Conservation (phyloP, 2,797 vertebrate species). For the Serranus cabrilla region DNA sequence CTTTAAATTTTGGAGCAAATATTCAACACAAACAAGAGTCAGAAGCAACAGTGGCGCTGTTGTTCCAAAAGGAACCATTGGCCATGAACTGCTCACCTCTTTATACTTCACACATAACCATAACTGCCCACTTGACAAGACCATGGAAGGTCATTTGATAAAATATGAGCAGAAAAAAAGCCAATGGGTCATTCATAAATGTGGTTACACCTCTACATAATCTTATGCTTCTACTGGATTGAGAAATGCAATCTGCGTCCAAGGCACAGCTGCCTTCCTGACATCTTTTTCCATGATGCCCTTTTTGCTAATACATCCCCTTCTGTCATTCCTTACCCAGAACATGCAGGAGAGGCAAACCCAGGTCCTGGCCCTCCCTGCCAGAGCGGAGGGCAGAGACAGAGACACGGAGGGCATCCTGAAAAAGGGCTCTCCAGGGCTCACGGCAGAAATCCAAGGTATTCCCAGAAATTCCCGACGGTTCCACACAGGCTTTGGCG, state of each 20-base stretch:
- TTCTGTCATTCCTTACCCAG: conserved; percentile 85
- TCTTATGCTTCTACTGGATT: background rate
- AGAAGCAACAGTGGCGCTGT: conserved; percentile 4
- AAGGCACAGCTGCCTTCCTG: background rate
- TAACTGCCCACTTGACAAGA: conserved; percentile 10
- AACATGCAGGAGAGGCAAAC: conserved; percentile 94
- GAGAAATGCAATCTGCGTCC: background rate
- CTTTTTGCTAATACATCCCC: background rate
- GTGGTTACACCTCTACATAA: background rate
- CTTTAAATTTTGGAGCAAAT: background rate
- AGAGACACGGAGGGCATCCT: conserved; percentile 82
- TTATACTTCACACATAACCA: conserved; percentile 28
- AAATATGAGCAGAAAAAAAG: background rate
- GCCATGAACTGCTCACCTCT: conserved; percentile 16
- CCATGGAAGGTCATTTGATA: conserved; percentile 4
- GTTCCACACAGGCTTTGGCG: conserved; percentile 41
- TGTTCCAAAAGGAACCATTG: conserved; percentile 19
- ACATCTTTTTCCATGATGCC: background rate
- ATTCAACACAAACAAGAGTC: background rate
- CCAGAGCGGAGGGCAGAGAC: conserved; percentile 81
- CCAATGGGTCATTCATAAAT: background rate
- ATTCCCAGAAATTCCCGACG: conserved; percentile 61
- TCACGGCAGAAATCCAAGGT: conserved; percentile 67
- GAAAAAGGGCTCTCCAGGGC: conserved; percentile 2
- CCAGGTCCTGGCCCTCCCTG: conserved; percentile 87